Conservation (phyloP, 2,113 vertebrate species). For the Phoxinus phoxinus region DNA sequence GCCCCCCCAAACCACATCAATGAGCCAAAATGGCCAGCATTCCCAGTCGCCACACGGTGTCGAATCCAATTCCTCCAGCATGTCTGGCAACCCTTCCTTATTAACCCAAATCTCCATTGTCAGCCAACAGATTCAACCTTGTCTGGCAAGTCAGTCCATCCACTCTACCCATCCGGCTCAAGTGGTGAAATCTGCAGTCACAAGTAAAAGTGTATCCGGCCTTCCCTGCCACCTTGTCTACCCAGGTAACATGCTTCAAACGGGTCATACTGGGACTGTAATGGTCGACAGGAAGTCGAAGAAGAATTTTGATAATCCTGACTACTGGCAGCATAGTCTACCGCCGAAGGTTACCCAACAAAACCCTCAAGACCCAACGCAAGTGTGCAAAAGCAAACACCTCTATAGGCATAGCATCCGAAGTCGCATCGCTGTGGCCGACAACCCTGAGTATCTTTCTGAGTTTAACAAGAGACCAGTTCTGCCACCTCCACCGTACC, state of each 20-base stretch:
- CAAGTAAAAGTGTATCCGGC: slow-evolving; percentile 68
- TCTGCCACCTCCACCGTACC: slow-evolving; percentile 94
- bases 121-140: slow-evolving; percentile 53
- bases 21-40: slow-evolving; percentile 64
- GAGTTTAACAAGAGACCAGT: slow-evolving; percentile 95
- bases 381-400: slow-evolving; percentile 86
- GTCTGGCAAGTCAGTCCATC: slow-evolving; percentile 54
- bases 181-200: slow-evolving; percentile 60
- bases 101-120: slow-evolving; percentile 45
- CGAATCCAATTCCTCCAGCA: slow-evolving; percentile 65
- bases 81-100: slow-evolving; percentile 38
- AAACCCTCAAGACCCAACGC: slow-evolving; percentile 82
- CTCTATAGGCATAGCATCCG: slow-evolving; percentile 76
- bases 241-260: slow-evolving; percentile 71
- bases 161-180: slow-evolving; percentile 60
- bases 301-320: slow-evolving; percentile 98
- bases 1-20: slow-evolving; percentile 66
- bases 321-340: slow-evolving; percentile 99
- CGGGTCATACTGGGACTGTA: slow-evolving; percentile 69
- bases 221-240: slow-evolving; percentile 70
- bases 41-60: slow-evolving; percentile 68
- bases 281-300: slow-evolving; percentile 85
- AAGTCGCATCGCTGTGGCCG: slow-evolving; percentile 81
- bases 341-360: slow-evolving; percentile 86
- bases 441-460: slow-evolving; percentile 95